Conservation (phyloP, 2,888 invertebrate genomes). For the Metellina segmentata region DNA sequence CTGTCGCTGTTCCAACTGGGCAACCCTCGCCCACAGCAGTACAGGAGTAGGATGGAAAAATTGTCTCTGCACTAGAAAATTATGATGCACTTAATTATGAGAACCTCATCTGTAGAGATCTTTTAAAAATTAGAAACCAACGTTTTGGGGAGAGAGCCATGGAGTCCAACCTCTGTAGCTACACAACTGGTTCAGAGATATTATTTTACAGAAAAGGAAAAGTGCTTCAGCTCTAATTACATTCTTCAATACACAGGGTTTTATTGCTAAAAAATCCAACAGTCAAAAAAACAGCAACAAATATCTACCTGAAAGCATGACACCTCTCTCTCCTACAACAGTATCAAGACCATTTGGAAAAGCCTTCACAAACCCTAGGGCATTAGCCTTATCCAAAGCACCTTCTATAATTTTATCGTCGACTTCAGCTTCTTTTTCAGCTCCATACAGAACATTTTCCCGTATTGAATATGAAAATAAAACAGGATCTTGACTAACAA, state of each 20-base stretch:
- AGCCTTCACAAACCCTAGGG: slow-evolving; percentile 87
- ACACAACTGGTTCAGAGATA: background rate
- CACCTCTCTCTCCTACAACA: slow-evolving; percentile 92
- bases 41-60: too few species aligned
- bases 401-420: slow-evolving; percentile 83
- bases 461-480: slow-evolving; percentile 94
- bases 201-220: background rate
- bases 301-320: slow-evolving; percentile 89
- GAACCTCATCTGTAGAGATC: too few species aligned
- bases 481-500: slow-evolving; percentile 96
- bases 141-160: too few species aligned
- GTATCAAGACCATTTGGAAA: slow-evolving; percentile 88
- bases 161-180: too few species aligned
- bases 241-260: background rate
- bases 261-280: background rate
- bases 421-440: slow-evolving; percentile 81
- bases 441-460: slow-evolving; percentile 95
- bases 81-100: too few species aligned
- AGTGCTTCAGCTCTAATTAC: background rate
- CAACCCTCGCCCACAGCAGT: too few species aligned
- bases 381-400: slow-evolving; percentile 91
- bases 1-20: too few species aligned
- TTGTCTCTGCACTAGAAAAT: too few species aligned
- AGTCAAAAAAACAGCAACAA: background rate
- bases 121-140: too few species aligned